A percentile compares a stretch with the other conserved stretches of the same genome.
Evolutionary conservation across 2,797 vertebrate genomes (phyloP).

Genomic region (Schizopygopsis malacanthus): DNA sequence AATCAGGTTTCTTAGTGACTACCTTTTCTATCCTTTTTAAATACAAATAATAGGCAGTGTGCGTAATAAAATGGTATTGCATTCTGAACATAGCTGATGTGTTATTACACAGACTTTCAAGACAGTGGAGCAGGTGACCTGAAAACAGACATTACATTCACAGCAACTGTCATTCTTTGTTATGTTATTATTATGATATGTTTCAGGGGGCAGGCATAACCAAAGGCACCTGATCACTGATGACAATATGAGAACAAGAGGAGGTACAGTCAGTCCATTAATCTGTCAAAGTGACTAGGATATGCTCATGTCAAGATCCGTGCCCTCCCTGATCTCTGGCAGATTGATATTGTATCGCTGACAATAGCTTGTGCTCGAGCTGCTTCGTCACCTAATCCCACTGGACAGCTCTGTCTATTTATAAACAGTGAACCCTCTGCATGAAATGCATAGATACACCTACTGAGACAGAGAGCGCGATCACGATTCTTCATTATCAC

Average conservation of each 20-base stretch:
- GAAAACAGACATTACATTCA: slow-evolving; percentile 9
- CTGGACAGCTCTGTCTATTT: slow-evolving; percentile 72
- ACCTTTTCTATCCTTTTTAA: neutral
- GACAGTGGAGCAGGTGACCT: slow-evolving; percentile 24
- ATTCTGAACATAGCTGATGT: neutral
- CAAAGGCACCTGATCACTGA: slow-evolving; percentile 35
- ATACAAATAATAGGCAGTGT: neutral
- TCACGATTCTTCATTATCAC: slow-evolving; percentile 52
- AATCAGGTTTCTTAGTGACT: neutral
- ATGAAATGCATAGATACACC: slow-evolving; percentile 55
- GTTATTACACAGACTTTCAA: neutral
- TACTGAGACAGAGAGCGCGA: slow-evolving; percentile 46
- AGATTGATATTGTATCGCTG: slow-evolving; percentile 57
- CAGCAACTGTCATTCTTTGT: neutral
- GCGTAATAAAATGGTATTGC: neutral
- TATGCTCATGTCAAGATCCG: slow-evolving; percentile 31
- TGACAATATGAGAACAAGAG: slow-evolving; percentile 5
- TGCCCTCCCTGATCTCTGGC: slow-evolving; percentile 61
- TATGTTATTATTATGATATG: slow-evolving; percentile 25
- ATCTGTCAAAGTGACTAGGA: slow-evolving; percentile 51
- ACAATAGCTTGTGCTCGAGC: slow-evolving; percentile 60
- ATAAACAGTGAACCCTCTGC: slow-evolving; percentile 48
- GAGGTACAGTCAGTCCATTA: slow-evolving; percentile 23
- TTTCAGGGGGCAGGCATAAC: slow-evolving; percentile 12
- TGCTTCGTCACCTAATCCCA: slow-evolving; percentile 68